Percentiles rank a stretch among this genome's conserved stretches.
Evolutionary conservation across 2,888 invertebrate species (phyloP).

Genomic region (Ctenicera cuprea): DNA sequence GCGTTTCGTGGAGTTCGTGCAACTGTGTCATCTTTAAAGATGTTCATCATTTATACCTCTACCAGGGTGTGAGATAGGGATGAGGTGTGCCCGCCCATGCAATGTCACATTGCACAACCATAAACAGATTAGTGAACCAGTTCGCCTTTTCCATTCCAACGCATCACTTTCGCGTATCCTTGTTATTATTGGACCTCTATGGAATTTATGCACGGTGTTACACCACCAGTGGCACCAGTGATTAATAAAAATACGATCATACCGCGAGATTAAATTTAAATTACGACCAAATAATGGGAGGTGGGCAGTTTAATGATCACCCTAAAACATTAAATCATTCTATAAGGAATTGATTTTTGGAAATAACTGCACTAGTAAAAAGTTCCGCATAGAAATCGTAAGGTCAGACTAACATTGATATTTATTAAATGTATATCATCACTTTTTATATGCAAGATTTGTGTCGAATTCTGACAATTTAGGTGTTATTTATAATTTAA

Average conservation of each 20-base stretch:
- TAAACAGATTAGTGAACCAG: slow-evolving; percentile 56
- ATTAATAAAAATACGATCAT: not conserved
- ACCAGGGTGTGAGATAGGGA: slow-evolving; percentile 56
- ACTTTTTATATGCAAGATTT: too few species aligned
- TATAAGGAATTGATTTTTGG: too few species aligned
- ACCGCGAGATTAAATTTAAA: not conserved
- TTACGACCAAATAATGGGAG: too few species aligned
- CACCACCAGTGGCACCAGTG: not conserved
- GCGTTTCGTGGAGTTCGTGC: slow-evolving; percentile 48
- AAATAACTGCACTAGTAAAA: too few species aligned
- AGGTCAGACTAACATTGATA: too few species aligned
- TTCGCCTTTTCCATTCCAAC: slow-evolving; percentile 53
- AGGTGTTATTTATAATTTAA: too few species aligned
- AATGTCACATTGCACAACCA: slow-evolving; percentile 56
- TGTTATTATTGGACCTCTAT: slow-evolving; percentile 25
- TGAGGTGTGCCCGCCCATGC: slow-evolving; percentile 55
- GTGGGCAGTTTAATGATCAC: too few species aligned
- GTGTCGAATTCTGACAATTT: too few species aligned
- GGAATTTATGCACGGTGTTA: slow-evolving; percentile 14
- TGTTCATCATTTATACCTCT: slow-evolving; percentile 56
- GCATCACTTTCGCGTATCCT: slow-evolving; percentile 53
- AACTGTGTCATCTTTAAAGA: slow-evolving; percentile 53
- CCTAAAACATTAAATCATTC: too few species aligned
- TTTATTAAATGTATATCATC: too few species aligned
- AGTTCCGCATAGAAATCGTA: too few species aligned